Conservation (phyloP, 2,113 vertebrate species). For the Proteles cristata region DNA sequence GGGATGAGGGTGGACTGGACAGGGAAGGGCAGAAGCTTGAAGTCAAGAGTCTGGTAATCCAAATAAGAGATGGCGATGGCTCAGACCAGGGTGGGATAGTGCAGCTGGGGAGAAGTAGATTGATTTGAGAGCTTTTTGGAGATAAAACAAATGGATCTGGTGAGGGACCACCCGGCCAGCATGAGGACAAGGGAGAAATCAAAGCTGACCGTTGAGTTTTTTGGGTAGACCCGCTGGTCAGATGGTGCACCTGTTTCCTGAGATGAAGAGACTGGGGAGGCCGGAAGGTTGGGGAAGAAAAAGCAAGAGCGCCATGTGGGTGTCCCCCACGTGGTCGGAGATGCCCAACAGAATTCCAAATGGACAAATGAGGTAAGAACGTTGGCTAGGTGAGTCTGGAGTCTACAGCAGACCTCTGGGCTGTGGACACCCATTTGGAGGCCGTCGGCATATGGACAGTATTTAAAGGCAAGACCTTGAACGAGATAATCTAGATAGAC, state of each 20-base stretch:
- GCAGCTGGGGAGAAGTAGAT: fast-evolving
- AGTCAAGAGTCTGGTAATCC: neutral
- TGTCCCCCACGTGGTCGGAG: neutral
- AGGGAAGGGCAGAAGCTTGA: neutral
- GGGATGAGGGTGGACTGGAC: neutral
- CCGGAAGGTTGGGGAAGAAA: neutral
- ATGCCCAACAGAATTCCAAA: neutral
- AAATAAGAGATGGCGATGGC: fast-evolving
- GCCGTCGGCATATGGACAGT: fast-evolving
- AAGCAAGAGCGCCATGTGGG: neutral
- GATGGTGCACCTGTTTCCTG: too few relatives aligned
- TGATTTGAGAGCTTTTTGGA: neutral
- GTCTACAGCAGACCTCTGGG: fast-evolving
- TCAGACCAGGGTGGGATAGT: neutral
- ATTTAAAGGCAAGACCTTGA: neutral
- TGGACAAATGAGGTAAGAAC: neutral
- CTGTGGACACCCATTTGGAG: neutral
- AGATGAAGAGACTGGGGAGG: neutral
- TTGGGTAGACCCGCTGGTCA: neutral
- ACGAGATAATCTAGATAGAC: neutral
- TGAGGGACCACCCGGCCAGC: neutral
- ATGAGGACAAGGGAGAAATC: neutral
- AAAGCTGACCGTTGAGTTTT: neutral
- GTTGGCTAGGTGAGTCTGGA: neutral
- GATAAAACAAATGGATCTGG: neutral